Evolutionary conservation across 2,888 invertebrate species (phyloP), one percentile per base, ranked within the genome.

Genomic region (Oasisia sp.): DNA sequence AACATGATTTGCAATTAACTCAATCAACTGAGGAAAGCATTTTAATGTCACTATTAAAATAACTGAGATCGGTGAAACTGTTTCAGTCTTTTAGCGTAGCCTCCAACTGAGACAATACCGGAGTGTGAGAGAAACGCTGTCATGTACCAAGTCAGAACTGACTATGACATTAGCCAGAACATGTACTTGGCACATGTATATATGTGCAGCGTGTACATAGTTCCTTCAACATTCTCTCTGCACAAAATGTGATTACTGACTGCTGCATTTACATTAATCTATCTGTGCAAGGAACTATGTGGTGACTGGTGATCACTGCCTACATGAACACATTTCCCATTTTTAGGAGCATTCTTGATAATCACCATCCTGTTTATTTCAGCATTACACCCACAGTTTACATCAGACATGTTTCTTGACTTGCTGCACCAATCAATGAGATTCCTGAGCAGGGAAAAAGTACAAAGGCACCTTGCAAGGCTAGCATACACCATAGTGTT

Each of bases 261-360:
- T 5, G 7, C 19, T 19, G 74, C 19, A 74, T 74, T 74, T 74
- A 19, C 74, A 74, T 19, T 74, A 27, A 74, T 74, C 74, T 74
- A 74, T 74, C 74, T 74, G 27, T 19, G 58, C 58, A 58, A 58
- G 58, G 27, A 5, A 58, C 5, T 19, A 58, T 58, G 45, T 45
- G 45, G 8, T 45, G 45, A 58, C n/a, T n/a, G 38, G 38, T 38
- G 38, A 38, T 27, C 7, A 27, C 19, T 27, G 27, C 27, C 27
- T 74, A 74, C 74, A n/a, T 7, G 74, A 74, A 74, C 74, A 74
- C n/a, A n/a, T 74, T 74, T 74, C 74, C 74, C 74, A 74, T 74
- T n/a, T 74, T 74, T 19, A 74, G n/a, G 74, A 27, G 74, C 27
- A 27, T 19, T 74, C 27, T 74, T 74, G 74, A n/a, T n/a, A 74